phyloP scores from a whole-genome alignment of 2,113 vertebrate species.

The Bos indicus region DNA sequence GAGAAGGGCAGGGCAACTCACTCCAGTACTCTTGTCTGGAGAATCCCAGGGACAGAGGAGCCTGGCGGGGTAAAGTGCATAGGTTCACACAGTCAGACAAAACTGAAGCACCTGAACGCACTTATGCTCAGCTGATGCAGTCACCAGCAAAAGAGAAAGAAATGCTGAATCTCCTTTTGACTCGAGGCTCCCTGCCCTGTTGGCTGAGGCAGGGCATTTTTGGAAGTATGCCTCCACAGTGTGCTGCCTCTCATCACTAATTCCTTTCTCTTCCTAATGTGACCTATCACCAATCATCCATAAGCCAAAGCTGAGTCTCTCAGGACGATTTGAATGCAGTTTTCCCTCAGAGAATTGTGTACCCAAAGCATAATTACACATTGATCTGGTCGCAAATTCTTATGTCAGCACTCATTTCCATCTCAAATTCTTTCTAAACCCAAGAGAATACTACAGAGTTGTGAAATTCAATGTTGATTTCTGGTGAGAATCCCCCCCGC shows the following conservation, averaged over 20 bases:
- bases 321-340: conserved; percentile 17
- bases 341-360: conserved; percentile 37
- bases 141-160: background rate
- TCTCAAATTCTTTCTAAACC: conserved; percentile 23
- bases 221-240: background rate
- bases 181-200: background rate
- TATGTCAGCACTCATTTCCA: conserved; percentile 42
- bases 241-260: background rate
- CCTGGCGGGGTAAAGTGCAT: background rate
- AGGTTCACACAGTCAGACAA: background rate
- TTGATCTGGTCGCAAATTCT: conserved; percentile 49
- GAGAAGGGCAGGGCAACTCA: background rate
- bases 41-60: background rate
- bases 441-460: background rate
- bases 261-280: background rate
- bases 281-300: background rate
- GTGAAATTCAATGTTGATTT: conserved; percentile 17
- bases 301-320: background rate
- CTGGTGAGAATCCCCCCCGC: background rate
- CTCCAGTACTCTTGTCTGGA: background rate
- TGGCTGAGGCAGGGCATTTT: background rate
- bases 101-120: background rate
- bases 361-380: conserved; percentile 43
- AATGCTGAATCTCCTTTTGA: background rate
- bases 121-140: background rate